Percentiles rank a stretch among this genome's conserved stretches.
Evolutionary conservation across 53 echinoderm and acorn worm genomes (phyloP).

Genomic region (Astropecten irregularis): DNA sequence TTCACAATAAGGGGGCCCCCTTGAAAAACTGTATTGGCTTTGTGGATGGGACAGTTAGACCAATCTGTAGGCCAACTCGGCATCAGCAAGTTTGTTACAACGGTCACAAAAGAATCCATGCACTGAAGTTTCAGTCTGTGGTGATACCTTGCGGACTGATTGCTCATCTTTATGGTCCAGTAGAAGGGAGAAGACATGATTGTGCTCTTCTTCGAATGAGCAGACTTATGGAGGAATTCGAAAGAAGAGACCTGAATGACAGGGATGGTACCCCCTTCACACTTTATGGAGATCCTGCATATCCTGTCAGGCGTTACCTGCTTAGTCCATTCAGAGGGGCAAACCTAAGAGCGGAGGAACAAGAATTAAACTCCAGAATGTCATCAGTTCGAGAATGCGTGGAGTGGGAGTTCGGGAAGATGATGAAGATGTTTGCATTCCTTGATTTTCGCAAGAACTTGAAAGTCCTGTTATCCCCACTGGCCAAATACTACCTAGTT

Average conservation of each 20-base stretch:
- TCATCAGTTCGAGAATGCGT: conserved; percentile 41
- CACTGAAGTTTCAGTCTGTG: conserved; percentile 26
- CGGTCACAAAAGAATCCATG: no score
- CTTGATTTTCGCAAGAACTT: conserved; percentile 55
- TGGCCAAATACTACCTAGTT: conserved; percentile 42
- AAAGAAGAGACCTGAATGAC: not conserved
- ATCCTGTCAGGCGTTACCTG: conserved; percentile 18
- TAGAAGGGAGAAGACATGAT: no score
- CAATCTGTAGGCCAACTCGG: no score
- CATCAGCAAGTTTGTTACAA: no score
- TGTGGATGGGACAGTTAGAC: no score
- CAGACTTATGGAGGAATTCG: conserved; percentile 5
- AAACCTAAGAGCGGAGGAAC: conserved; percentile 10
- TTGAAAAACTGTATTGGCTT: no score
- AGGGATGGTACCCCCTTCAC: no score
- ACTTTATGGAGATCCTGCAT: conserved; percentile 53
- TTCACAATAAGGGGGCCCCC: no score
- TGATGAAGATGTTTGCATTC: conserved; percentile 36
- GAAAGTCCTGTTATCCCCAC: conserved; percentile 44
- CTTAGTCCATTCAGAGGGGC: conserved; percentile 32
- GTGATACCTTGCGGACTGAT: not conserved
- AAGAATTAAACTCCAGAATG: conserved; percentile 34
- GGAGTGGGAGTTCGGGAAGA: conserved; percentile 47
- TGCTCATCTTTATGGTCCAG: not conserved
- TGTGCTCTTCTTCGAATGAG: no score